phyloP scores from a whole-genome alignment of 2,113 vertebrate species.

The Scytalopus superciliaris region DNA sequence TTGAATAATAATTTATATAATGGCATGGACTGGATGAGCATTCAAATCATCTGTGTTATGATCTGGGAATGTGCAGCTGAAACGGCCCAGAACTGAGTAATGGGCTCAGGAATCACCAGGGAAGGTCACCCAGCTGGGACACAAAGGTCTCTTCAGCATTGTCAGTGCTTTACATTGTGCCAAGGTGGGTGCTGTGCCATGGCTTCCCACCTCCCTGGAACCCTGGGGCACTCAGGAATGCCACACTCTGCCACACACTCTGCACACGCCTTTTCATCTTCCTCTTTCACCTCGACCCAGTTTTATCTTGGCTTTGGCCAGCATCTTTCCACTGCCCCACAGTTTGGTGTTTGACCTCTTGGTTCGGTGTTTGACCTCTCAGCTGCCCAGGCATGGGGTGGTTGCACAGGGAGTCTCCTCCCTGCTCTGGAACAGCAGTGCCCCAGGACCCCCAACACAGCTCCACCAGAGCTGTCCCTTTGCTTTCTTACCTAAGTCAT shows the following conservation, averaged over 20 bases:
- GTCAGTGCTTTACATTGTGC: background rate
- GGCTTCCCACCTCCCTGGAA: fast-evolving
- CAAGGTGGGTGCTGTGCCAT: fast-evolving
- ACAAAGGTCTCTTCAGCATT: background rate
- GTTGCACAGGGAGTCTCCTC: too few relatives aligned
- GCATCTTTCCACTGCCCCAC: fast-evolving
- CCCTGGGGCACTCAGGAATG: fast-evolving
- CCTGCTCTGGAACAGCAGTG: fast-evolving
- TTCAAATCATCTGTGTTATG: background rate
- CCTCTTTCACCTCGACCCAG: fast-evolving
- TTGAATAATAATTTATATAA: slow-evolving; percentile 54
- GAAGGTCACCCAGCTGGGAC: background rate
- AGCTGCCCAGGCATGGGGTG: fast-evolving
- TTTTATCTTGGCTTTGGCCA: background rate
- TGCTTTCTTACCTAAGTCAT: background rate
- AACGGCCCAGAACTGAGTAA: background rate
- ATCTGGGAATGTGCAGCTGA: background rate
- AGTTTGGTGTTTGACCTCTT: background rate
- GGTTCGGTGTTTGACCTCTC: fast-evolving
- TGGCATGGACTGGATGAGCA: background rate
- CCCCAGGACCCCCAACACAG: background rate
- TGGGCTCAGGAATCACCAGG: background rate
- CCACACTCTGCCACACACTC: background rate
- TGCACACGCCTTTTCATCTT: fast-evolving
- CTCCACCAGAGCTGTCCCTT: background rate